phyloP scores from a whole-genome alignment of 2,113 vertebrate species.

The Gobio gobio region DNA sequence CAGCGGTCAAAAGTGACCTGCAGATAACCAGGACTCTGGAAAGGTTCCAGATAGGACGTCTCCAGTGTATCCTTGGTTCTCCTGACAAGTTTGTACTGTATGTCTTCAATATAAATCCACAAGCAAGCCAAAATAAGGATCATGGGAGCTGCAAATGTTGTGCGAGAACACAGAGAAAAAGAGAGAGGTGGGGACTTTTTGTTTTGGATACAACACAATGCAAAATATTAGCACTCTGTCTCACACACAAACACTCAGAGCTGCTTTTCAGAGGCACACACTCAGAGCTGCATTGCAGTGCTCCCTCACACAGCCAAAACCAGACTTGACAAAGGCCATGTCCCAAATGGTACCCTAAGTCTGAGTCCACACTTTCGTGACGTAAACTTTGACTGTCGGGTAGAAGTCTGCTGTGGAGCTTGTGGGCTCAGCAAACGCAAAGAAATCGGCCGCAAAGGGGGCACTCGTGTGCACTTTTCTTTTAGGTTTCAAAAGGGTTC shows the following conservation, averaged over 20 bases:
- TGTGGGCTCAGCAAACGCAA: no score
- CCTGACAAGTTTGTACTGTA: neutral
- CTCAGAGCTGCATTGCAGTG: slow-evolving; percentile 51
- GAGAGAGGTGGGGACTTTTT: neutral
- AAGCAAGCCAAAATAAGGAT: neutral
- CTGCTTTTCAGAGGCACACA: neutral
- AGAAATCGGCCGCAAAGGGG: no score
- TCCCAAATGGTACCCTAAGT: no score
- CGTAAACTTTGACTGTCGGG: no score
- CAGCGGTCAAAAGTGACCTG: neutral
- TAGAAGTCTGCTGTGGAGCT: no score
- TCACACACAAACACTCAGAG: neutral
- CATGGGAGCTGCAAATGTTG: neutral
- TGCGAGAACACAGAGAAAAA: neutral
- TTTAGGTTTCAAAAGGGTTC: no score
- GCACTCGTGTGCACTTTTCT: no score
- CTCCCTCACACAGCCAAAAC: slow-evolving; percentile 25
- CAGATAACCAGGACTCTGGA: slow-evolving; percentile 10
- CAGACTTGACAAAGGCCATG: neutral
- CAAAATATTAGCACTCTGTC: neutral
- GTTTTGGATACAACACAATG: neutral
- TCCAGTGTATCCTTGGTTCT: neutral
- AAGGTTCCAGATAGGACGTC: neutral
- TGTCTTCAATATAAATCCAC: neutral
- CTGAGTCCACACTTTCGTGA: no score